These are phyloP conservation scores for Caenorhabditis sp. DNA, from an alignment of 2,888 invertebrate genomes.

Conservation along the genomic window DNA sequence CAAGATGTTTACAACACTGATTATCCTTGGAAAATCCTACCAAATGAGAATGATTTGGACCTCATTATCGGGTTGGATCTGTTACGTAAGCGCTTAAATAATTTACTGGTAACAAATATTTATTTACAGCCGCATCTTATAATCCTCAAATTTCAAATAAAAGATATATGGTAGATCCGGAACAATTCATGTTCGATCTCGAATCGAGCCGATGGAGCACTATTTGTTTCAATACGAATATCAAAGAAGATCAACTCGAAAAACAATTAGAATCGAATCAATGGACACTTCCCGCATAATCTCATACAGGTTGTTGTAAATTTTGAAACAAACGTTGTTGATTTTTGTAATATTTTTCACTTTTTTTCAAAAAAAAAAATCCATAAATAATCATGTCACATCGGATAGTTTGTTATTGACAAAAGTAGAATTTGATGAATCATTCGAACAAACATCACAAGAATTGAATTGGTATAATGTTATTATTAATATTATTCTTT, in stretches of 20 bases:
- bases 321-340: not conserved
- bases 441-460: not conserved
- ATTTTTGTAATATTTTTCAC: not conserved
- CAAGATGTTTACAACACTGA: constrained; percentile 22
- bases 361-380: not conserved
- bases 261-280: constrained; percentile 14
- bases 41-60: constrained; percentile 32
- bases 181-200: constrained; percentile 32
- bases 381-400: no score
- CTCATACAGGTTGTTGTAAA: not conserved
- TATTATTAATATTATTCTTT: not conserved
- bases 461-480: not conserved
- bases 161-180: constrained; percentile 31
- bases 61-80: constrained; percentile 31
- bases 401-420: not conserved
- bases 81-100: constrained; percentile 14
- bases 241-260: constrained; percentile 22
- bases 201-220: constrained; percentile 34
- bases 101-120: not conserved
- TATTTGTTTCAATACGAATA: constrained; percentile 23
- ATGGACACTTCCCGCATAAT: constrained; percentile 10
- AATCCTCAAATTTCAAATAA: constrained; percentile 35
- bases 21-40: constrained; percentile 29
- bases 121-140: constrained; percentile 21
- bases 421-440: not conserved